Evolutionary conservation across 2,113 vertebrate genomes (phyloP), one percentile per base, ranked within the genome.

Genomic region (Microcebus lehilahytsara): DNA sequence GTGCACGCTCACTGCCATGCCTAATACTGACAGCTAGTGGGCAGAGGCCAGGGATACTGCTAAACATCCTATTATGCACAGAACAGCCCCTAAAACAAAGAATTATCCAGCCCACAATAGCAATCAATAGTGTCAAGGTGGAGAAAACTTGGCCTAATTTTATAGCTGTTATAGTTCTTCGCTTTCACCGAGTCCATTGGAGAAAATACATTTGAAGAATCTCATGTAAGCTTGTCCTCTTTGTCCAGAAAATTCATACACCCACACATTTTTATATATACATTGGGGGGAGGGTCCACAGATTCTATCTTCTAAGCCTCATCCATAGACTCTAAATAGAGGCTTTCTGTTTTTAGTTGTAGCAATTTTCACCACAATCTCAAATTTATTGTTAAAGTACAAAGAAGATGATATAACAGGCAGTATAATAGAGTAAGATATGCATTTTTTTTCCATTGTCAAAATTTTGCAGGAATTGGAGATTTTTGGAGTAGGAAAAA

Each of bases 301-400:
- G 11, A 88, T 91, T n/a, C 5, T 77, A 9, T n/a, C 32, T 85
- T 23, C 62, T 72, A 86, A 92, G 64, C 62, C 42, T 51, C 5
- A 60, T 74, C 69, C 25, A 51, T 2, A 58, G 67, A 89, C n/a
- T 91, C 69, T 75, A 94, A 37, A 30, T 81, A 53, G 80, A 90
- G 51, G 93, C 13, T 84, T 22, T 79, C 51, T 83, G 40, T 42
- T 79, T 96, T 69, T 64, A 32, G 32, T 96, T 17, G 60, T 23
- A 89, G 88, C n/a, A 97, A 94, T 37, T 92, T 66, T 89, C 51
- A 58, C 69, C n/a, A 74, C 0, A 62, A 46, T 14, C 89, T 89
- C 95, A 95, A 66, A 40, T 88, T 66, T 40, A 75, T 20, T 34
- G 87, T 74, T 97, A 80, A 69, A 95, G 13, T 66, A 81, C 32